phyloP scores from a whole-genome alignment of 2,888 invertebrate genomes.

The Limnephilus lunatus region DNA sequence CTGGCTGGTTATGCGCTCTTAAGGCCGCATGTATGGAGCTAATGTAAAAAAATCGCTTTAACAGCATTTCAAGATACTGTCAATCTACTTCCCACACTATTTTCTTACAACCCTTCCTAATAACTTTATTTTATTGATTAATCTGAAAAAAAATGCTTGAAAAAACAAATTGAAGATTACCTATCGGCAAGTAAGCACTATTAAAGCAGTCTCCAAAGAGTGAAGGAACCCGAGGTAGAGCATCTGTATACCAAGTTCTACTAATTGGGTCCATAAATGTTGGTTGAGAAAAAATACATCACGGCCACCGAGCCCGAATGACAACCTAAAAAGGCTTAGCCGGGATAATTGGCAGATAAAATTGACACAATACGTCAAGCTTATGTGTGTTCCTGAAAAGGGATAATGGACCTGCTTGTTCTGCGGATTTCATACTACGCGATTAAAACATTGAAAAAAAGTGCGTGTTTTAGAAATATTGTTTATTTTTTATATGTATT shows the following conservation, averaged over 20 bases:
- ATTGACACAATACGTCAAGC: slow-evolving; percentile 13
- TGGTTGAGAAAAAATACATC: slow-evolving; percentile 14
- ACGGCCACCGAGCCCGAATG: slow-evolving; percentile 16
- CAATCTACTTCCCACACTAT: no score
- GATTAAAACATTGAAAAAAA: not conserved
- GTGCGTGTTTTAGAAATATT: not conserved
- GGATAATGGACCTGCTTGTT: slow-evolving; percentile 4
- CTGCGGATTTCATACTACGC: not conserved
- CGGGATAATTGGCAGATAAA: slow-evolving; percentile 31
- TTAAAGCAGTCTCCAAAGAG: no score
- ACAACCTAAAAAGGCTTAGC: slow-evolving; percentile 30
- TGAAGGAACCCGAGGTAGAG: not conserved
- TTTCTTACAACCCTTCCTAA: no score
- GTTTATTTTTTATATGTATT: not conserved
- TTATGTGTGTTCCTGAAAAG: slow-evolving; percentile 4
- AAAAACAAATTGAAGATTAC: no score
- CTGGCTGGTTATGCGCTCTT: no score
- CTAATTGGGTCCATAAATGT: slow-evolving; percentile 20
- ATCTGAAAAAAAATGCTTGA: no score
- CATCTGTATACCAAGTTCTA: slow-evolving; percentile 10
- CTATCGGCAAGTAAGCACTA: no score
- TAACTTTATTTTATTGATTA: no score
- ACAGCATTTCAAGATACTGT: no score
- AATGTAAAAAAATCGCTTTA: no score
- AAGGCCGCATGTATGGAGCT: no score